These are phyloP conservation scores for Phrynosoma platyrhinos DNA, from an alignment of 2,113 vertebrate species.

Conservation along the genomic window DNA sequence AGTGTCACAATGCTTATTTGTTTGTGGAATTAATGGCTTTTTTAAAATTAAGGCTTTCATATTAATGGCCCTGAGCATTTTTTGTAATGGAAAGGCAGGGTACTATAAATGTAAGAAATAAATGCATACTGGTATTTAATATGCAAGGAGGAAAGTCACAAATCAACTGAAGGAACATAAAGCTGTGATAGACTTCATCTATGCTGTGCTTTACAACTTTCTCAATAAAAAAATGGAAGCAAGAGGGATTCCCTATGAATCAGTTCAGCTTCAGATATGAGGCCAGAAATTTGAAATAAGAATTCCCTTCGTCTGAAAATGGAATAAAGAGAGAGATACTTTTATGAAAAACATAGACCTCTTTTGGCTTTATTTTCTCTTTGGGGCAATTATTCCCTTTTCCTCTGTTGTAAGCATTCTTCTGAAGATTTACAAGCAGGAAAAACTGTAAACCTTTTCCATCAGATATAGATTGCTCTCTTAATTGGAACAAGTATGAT, in stretches of 20 bases:
- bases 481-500: not conserved
- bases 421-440: conserved; percentile 9
- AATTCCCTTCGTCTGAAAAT: not conserved
- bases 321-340: not conserved
- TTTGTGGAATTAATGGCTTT: not conserved
- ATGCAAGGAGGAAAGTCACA: not conserved
- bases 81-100: not conserved
- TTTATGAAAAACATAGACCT: not conserved
- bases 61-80: not conserved
- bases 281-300: not conserved
- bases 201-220: not conserved
- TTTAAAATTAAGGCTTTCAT: not conserved
- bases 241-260: not conserved
- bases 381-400: not conserved
- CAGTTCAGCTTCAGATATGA: not conserved
- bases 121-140: not conserved
- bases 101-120: too few relatives aligned
- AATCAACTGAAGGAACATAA: not conserved
- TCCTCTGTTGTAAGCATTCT: not conserved
- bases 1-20: not conserved
- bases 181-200: not conserved
- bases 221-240: not conserved
- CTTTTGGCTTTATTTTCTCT: not conserved
- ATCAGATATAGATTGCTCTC: not conserved
- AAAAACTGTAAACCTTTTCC: not conserved